A percentile compares a stretch with the other conserved stretches of the same genome.
These are phyloP conservation scores for Drosophila kohkoa DNA, from an alignment of 1,140 invertebrate species.

Conservation along the genomic window DNA sequence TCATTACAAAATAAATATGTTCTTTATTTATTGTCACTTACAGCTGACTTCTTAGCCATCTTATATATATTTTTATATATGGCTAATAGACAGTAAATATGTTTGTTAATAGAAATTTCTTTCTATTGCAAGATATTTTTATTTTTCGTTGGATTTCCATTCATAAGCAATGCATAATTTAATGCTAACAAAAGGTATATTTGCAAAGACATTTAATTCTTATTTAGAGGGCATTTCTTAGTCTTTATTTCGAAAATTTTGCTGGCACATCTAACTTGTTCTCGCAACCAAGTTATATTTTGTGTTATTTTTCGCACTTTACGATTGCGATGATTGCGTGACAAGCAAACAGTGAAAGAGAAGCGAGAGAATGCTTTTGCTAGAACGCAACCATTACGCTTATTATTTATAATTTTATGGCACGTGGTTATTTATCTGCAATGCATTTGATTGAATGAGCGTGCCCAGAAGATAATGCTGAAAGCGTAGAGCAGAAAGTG, in stretches of 20 bases:
- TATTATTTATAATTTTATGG: slow-evolving; percentile 34
- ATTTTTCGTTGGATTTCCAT: no score
- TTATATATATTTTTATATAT: no score
- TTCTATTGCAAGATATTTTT: no score
- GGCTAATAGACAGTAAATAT: no score
- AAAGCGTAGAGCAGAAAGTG: background rate
- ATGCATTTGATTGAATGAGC: slow-evolving; percentile 22
- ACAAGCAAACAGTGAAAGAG: background rate
- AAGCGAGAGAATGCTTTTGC: background rate
- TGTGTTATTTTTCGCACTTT: slow-evolving; percentile 26
- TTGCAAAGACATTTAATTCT: no score
- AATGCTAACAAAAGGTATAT: no score
- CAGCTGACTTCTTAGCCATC: no score
- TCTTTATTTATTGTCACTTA: no score
- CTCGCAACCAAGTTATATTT: slow-evolving; percentile 4
- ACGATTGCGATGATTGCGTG: slow-evolving; percentile 27
- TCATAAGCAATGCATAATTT: no score
- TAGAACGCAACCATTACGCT: slow-evolving; percentile 10
- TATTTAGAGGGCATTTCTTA: background rate
- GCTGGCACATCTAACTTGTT: background rate
- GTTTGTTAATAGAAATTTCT: no score
- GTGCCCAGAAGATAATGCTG: slow-evolving; percentile 13
- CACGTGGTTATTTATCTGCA: slow-evolving; percentile 33
- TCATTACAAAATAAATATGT: no score
- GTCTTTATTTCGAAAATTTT: background rate